phyloP scores from a whole-genome alignment of 1,140 invertebrate genomes.

The Musca domestica region DNA sequence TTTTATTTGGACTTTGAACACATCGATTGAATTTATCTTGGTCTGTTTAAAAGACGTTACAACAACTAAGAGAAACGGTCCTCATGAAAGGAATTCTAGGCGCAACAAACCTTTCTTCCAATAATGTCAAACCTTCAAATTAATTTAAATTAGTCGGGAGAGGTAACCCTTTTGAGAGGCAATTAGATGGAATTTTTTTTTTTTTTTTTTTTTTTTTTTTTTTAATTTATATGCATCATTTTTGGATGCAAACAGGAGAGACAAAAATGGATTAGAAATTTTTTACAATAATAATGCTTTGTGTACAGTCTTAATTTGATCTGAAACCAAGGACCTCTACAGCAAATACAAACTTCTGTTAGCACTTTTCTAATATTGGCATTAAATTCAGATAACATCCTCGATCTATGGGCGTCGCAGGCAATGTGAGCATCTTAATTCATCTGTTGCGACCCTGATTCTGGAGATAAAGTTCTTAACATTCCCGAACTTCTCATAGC shows the following conservation, averaged over 20 bases:
- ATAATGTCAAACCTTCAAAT: not conserved
- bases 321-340: not conserved
- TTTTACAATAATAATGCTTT: not conserved
- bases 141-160: not conserved
- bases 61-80: constrained; percentile 12
- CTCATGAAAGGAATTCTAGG: constrained; percentile 19
- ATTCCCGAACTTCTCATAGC: not conserved
- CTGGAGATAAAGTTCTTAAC: not conserved
- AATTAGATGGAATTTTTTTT: not conserved
- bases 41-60: no score
- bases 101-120: constrained; percentile 10
- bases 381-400: not conserved
- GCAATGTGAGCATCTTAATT: not conserved
- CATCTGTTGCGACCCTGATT: not conserved
- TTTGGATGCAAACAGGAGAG: not conserved
- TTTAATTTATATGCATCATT: not conserved
- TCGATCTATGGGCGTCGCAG: not conserved
- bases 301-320: not conserved
- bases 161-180: not conserved
- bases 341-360: no score
- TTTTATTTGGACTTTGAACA: no score
- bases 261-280: no score
- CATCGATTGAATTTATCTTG: no score
- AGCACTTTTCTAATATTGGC: not conserved
- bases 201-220: not conserved